Percentiles rank a stretch among this genome's conserved stretches.
Evolutionary conservation across 2,888 invertebrate genomes (phyloP).

Genomic region (Drosophila prostipennis): DNA sequence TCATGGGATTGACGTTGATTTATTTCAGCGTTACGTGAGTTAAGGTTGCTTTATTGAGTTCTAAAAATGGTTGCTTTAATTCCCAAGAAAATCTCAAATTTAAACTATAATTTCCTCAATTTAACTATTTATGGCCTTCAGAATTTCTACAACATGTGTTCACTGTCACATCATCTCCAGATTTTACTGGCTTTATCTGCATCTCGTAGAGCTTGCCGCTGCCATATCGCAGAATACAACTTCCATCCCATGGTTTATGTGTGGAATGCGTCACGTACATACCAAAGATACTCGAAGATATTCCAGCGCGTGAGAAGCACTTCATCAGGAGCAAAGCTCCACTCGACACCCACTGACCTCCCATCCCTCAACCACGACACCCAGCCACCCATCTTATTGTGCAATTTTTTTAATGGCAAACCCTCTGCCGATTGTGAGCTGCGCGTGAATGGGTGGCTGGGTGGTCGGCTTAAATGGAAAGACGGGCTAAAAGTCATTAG

Average conservation of each 20-base stretch:
- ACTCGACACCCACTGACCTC: slow-evolving; percentile 32
- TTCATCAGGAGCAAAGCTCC: slow-evolving; percentile 59
- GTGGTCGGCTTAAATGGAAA: slow-evolving; percentile 48
- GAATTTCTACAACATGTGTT: neutral
- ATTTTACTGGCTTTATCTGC: neutral
- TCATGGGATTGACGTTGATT: neutral
- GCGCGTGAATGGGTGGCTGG: slow-evolving; percentile 17
- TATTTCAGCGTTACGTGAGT: neutral
- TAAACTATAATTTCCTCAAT: neutral
- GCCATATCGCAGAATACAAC: neutral
- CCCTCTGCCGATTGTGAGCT: slow-evolving; percentile 38
- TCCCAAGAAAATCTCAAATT: neutral
- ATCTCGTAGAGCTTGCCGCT: neutral
- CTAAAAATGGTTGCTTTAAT: neutral
- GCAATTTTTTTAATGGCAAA: slow-evolving; percentile 52
- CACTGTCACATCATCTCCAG: neutral
- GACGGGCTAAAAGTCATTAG: slow-evolving; percentile 67
- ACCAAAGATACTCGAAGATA: slow-evolving; percentile 69
- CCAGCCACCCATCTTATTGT: slow-evolving; percentile 52
- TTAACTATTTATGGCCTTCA: neutral
- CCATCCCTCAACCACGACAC: slow-evolving; percentile 3
- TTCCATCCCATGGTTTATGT: slow-evolving; percentile 9
- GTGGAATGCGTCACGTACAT: slow-evolving; percentile 42
- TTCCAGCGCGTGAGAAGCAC: slow-evolving; percentile 57
- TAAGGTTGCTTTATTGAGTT: too few species aligned